Percentiles rank a stretch among this genome's conserved stretches.
These are phyloP conservation scores for Hyles vespertilio DNA, from an alignment of 1,140 invertebrate species.

Conservation along the genomic window DNA sequence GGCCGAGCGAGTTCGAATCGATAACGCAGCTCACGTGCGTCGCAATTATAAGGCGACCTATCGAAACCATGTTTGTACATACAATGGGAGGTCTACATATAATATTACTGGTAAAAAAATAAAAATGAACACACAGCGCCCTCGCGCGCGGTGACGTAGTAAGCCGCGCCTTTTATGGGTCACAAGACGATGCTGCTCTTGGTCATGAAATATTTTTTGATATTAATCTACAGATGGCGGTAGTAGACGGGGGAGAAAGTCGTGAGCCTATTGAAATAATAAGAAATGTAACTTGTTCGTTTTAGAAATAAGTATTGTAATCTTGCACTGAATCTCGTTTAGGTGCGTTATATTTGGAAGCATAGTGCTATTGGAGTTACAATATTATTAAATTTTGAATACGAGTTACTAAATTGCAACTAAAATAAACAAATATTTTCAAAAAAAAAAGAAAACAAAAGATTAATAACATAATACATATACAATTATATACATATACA, in stretches of 20 bases:
- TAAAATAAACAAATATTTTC: too few species aligned
- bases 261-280: not conserved
- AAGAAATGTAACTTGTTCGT: not conserved
- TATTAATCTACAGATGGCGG: constrained; percentile 11
- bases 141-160: constrained; percentile 4
- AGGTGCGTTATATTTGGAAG: too few species aligned
- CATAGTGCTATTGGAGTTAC: too few species aligned
- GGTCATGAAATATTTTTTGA: constrained; percentile 1
- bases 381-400: too few species aligned
- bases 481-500: too few species aligned
- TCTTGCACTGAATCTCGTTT: too few species aligned
- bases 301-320: not conserved
- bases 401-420: too few species aligned
- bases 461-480: too few species aligned
- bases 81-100: constrained; percentile 1
- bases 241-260: not conserved
- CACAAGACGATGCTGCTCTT: not conserved
- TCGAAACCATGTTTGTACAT: constrained; percentile 3
- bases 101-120: constrained; percentile 6
- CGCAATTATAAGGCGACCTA: constrained; percentile 15
- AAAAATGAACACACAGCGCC: constrained; percentile 4
- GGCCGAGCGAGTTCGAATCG: not conserved
- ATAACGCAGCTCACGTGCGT: constrained; percentile 16
- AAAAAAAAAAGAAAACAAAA: too few species aligned
- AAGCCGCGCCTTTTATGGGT: not conserved